Percentiles rank a stretch among this genome's conserved stretches.
phyloP scores from a whole-genome alignment of 2,797 vertebrate species.

The Octomys mimax region DNA sequence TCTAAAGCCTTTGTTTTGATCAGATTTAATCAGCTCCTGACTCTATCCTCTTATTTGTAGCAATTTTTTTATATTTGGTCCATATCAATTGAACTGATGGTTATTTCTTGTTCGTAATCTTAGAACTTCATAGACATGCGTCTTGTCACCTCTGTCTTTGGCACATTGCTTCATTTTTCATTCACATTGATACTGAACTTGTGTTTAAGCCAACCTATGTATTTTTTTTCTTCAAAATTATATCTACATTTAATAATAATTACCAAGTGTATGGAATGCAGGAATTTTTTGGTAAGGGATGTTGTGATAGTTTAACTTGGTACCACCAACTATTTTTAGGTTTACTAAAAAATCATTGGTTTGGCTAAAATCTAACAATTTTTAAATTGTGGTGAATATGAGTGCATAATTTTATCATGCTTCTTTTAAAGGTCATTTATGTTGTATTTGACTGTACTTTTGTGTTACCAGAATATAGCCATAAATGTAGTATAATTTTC shows the following conservation, averaged over 20 bases:
- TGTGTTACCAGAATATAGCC: neutral
- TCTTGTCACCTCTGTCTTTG: neutral
- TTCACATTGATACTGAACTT: neutral
- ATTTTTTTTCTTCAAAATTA: slow-evolving; percentile 45
- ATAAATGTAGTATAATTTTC: slow-evolving; percentile 51
- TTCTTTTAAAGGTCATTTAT: neutral
- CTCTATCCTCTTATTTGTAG: neutral
- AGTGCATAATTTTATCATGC: neutral
- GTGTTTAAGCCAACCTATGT: neutral
- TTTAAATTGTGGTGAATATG: slow-evolving; percentile 2
- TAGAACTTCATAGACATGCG: neutral
- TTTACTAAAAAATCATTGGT: slow-evolving; percentile 24
- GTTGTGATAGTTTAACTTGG: neutral
- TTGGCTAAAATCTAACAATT: neutral
- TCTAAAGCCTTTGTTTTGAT: neutral
- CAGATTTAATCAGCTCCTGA: neutral
- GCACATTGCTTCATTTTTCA: neutral
- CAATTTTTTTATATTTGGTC: neutral
- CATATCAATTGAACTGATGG: neutral
- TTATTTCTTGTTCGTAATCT: neutral
- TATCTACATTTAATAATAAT: neutral
- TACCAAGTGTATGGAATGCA: neutral
- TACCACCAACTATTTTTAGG: neutral
- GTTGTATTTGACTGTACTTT: neutral
- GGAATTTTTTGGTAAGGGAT: slow-evolving; percentile 8